These are phyloP conservation scores for Serranus cabrilla DNA, from an alignment of 2,797 vertebrate genomes.

Conservation along the genomic window DNA sequence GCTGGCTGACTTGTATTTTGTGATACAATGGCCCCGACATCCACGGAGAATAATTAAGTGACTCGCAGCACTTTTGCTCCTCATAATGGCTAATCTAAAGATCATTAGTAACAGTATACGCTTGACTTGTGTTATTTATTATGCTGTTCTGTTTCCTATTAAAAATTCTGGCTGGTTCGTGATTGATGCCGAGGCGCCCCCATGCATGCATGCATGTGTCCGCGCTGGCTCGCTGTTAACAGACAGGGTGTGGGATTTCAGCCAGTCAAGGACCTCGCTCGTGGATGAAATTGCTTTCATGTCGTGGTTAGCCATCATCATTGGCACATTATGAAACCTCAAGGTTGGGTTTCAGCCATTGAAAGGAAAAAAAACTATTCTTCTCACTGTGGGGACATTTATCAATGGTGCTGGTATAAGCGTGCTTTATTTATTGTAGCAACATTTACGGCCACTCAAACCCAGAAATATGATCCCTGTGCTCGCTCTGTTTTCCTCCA, in stretches of 20 bases:
- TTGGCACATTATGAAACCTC: constrained; percentile 50
- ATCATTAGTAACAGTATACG: constrained; percentile 82
- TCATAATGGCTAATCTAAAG: constrained; percentile 84
- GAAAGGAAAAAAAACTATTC: constrained; percentile 26
- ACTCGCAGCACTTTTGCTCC: constrained; percentile 80
- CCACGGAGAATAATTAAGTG: constrained; percentile 82
- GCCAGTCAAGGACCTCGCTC: constrained; percentile 62
- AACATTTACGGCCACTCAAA: constrained; percentile 21
- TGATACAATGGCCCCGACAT: constrained; percentile 50
- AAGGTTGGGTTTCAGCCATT: constrained; percentile 62
- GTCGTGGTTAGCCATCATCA: constrained; percentile 59
- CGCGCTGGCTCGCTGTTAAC: constrained; percentile 39
- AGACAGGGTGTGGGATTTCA: constrained; percentile 48
- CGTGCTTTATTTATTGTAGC: constrained; percentile 21
- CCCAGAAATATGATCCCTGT: constrained; percentile 6
- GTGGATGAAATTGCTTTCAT: constrained; percentile 72
- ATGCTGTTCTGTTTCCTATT: constrained; percentile 78
- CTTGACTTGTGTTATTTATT: constrained; percentile 81
- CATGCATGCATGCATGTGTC: constrained; percentile 57
- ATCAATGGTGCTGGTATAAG: constrained; percentile 12
- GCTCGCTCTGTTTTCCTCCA: constrained; percentile 1
- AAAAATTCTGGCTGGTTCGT: constrained; percentile 64
- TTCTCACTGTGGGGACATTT: background rate
- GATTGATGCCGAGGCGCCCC: constrained; percentile 73
- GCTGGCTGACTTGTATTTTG: constrained; percentile 46